A percentile compares a stretch with the other conserved stretches of the same genome.
These are phyloP conservation scores for Zosterops pallidus DNA, from an alignment of 2,113 vertebrate genomes.

Conservation along the genomic window DNA sequence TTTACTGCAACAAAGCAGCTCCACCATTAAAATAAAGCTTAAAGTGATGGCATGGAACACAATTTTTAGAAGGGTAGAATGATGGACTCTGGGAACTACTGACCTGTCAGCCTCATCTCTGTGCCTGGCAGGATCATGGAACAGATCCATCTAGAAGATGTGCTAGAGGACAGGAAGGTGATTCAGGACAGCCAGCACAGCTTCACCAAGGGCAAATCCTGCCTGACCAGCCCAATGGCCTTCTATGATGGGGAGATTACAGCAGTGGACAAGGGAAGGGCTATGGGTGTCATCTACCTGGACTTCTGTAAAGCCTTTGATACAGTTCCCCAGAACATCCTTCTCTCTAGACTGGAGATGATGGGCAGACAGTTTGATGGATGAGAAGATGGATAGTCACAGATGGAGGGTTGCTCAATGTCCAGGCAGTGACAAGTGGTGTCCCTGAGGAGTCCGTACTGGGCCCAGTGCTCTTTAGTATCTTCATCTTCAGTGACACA, in stretches of 20 bases:
- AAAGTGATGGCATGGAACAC: background rate
- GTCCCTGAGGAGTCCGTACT: fast-evolving
- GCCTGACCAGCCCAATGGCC: background rate
- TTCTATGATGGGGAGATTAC: background rate
- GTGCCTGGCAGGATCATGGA: background rate
- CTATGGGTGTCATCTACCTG: background rate
- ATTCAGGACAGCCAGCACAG: background rate
- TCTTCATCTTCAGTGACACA: background rate
- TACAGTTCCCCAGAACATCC: background rate
- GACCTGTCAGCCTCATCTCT: background rate
- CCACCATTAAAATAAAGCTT: background rate
- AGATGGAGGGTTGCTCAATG: background rate
- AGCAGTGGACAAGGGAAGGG: background rate
- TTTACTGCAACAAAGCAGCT: background rate
- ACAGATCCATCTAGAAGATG: background rate
- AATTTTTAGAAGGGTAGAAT: background rate
- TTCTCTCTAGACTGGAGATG: background rate
- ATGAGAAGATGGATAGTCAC: background rate
- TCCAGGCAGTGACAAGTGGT: background rate
- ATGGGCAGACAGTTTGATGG: background rate
- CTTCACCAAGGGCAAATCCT: background rate
- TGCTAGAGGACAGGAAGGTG: background rate
- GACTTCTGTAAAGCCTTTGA: background rate
- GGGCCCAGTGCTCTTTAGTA: background rate
- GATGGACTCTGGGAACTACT: background rate